Conservation (phyloP, 2,888 invertebrate species). For the Melanchra persicariae region DNA sequence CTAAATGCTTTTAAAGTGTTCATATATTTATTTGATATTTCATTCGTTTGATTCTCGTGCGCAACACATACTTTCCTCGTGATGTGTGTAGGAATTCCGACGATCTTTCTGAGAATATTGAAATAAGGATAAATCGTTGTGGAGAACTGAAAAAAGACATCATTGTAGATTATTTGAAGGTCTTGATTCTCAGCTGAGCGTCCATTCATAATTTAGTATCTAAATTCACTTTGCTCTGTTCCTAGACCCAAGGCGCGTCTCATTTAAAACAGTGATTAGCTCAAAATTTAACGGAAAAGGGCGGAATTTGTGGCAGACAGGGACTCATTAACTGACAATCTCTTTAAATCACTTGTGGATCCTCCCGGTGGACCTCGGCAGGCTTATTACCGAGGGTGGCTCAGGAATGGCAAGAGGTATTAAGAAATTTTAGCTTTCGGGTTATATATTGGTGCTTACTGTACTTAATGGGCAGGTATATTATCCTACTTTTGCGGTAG, state of each 20-base stretch:
- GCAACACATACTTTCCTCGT: constrained; percentile 36
- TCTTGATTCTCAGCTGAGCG: constrained; percentile 14
- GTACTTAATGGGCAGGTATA: constrained; percentile 44
- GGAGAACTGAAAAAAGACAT: constrained; percentile 11
- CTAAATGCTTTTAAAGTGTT: constrained; percentile 43
- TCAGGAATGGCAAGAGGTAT: constrained; percentile 75
- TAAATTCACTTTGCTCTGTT: constrained; percentile 44
- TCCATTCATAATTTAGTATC: constrained; percentile 61
- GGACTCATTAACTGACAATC: constrained; percentile 88
- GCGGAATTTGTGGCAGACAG: constrained; percentile 85
- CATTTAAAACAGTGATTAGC: constrained; percentile 73
- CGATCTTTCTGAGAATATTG: constrained; percentile 39
- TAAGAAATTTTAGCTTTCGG: constrained; percentile 82
- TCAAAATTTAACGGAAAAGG: constrained; percentile 79
- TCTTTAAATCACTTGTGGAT: constrained; percentile 89
- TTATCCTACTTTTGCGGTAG: constrained; percentile 32
- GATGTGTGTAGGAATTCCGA: constrained; percentile 18
- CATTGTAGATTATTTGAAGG: not conserved
- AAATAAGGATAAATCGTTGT: constrained; percentile 27
- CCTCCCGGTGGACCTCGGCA: constrained; percentile 78
- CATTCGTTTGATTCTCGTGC: constrained; percentile 18
- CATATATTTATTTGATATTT: constrained; percentile 32
- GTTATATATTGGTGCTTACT: constrained; percentile 43
- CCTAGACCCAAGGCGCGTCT: constrained; percentile 58
- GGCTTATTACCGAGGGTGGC: constrained; percentile 85